These are phyloP conservation scores for Zootoca vivipara DNA, from an alignment of 2,113 vertebrate genomes.

Conservation along the genomic window DNA sequence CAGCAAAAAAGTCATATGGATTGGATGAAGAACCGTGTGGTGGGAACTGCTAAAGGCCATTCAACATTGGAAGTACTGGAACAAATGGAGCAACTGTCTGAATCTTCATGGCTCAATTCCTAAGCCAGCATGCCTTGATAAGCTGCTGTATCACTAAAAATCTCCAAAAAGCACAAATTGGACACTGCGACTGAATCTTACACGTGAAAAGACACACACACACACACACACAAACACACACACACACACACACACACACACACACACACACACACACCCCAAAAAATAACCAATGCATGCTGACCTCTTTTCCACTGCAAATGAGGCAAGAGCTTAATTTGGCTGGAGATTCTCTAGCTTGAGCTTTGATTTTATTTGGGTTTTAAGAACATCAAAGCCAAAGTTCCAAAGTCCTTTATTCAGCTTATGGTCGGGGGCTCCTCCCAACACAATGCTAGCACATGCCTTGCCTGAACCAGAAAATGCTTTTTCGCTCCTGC, in stretches of 20 bases:
- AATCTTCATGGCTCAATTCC: constrained; percentile 51
- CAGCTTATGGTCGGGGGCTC: background rate
- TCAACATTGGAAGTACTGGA: constrained; percentile 8
- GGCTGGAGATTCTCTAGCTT: constrained; percentile 22
- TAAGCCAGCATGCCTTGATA: constrained; percentile 50
- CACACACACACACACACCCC: too few relatives aligned
- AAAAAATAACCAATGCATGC: too few relatives aligned
- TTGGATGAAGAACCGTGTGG: background rate
- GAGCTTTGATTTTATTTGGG: constrained; percentile 15
- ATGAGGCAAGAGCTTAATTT: background rate
- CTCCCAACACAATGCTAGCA: background rate
- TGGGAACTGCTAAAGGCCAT: constrained; percentile 49
- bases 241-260: too few relatives aligned
- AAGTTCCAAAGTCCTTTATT: background rate
- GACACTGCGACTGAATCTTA: constrained; percentile 47
- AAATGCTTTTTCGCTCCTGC: background rate
- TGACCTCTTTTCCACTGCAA: constrained; percentile 22
- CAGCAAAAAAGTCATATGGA: background rate
- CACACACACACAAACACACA: too few relatives aligned
- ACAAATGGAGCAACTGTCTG: constrained; percentile 44
- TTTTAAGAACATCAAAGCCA: constrained; percentile 7
- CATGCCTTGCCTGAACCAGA: constrained; percentile 4
- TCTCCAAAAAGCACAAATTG: constrained; percentile 37
- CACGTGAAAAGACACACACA: constrained; percentile 24
- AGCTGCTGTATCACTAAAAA: constrained; percentile 11